Evolutionary conservation across 2,797 vertebrate genomes (phyloP), one percentile per base, ranked within the genome.

Genomic region (Menidia menidia): DNA sequence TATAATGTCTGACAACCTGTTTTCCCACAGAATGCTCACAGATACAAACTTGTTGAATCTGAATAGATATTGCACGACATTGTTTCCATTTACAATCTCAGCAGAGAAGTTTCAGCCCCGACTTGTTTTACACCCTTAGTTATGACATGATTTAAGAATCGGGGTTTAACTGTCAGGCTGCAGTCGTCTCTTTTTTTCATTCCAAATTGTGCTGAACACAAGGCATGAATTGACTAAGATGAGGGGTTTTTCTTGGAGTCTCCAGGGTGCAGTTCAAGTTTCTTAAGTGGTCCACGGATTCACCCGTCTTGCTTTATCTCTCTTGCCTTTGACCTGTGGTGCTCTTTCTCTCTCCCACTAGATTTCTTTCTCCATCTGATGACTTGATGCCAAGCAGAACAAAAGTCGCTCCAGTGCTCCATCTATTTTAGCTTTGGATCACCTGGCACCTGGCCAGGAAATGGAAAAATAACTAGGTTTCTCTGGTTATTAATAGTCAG

Each of bases 381-480:
- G 58, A 70, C 84, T 72, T 15, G 2, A 64, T 77, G 94, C 95
- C 95, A 96, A 93, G 85, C 84, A 78, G 94, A 91, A 84, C 92
- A 94, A 91, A 95, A 92, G 93, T 84, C 72, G 47, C 84, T 82
- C 83, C 81, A 72, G 61, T 48, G 61, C 50, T 54, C 18, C 1
- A 10, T 79, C 81, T 86, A 82, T 85, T 86, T 84, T 80, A 77
- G 74, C 51, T 74, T 67, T 4, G 39, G 61, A 82, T 79, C 44
- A 18, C n/a, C 68, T 88, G 86, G 85, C 75, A 16, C 31, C 7
- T 1, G 4, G 66, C 85, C 88, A 86, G 60, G 48, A 81, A 81
- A 71, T 47, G 66, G 76, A 78, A 86, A 88, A 85, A 83, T 81
- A 86, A 75, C 73, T 75, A 83, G 73, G 71, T 83, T 85, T 88